Percentiles rank a stretch among this genome's conserved stretches.
Evolutionary conservation across 64 coral and sea anemone genomes (phyloP).

Genomic region (Orbicella faveolata): DNA sequence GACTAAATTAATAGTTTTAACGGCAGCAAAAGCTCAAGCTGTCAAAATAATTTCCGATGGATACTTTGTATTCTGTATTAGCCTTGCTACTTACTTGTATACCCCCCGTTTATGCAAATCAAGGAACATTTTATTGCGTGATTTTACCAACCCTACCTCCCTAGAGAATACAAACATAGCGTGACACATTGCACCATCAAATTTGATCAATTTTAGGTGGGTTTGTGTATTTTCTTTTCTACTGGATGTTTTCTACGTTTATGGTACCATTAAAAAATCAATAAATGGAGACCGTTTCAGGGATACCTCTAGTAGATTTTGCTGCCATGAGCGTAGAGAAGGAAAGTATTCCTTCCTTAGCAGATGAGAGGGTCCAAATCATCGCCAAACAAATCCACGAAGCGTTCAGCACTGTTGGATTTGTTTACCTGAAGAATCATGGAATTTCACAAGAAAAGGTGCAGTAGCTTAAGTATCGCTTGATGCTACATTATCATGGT

Average conservation of each 20-base stretch:
- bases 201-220: too few species aligned
- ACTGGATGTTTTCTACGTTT: too few species aligned
- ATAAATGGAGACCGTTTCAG: constrained; percentile 19
- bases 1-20: background rate
- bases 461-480: background rate
- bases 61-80: background rate
- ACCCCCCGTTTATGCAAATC: background rate
- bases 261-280: too few species aligned
- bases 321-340: constrained; percentile 35
- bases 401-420: constrained; percentile 64
- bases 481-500: too few species aligned
- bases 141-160: background rate
- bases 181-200: background rate
- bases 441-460: constrained; percentile 43
- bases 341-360: background rate
- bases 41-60: background rate
- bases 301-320: constrained; percentile 61
- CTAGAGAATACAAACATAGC: background rate
- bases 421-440: constrained; percentile 68
- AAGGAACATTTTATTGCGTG: background rate
- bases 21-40: background rate
- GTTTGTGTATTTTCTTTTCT: too few species aligned
- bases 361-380: constrained; percentile 17
- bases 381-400: constrained; percentile 50
- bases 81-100: background rate